Conservation (phyloP, 2,797 vertebrate species). For the Onychomys torridus region DNA sequence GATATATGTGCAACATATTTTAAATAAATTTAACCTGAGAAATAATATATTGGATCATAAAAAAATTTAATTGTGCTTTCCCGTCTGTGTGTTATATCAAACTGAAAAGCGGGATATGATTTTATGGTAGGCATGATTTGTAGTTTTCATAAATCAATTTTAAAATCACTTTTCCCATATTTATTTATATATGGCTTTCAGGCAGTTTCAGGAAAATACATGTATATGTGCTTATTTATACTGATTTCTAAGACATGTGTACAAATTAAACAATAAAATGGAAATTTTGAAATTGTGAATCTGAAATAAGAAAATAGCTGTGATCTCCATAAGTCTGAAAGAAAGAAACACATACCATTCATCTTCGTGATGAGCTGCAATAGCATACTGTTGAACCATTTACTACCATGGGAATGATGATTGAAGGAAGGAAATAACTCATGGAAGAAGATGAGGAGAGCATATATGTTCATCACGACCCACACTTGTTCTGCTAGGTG, state of each 20-base stretch:
- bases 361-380: background rate
- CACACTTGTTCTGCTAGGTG: background rate
- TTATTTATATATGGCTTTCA: background rate
- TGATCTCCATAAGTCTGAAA: background rate
- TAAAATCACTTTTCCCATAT: background rate
- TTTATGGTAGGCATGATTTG: background rate
- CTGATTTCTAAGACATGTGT: background rate
- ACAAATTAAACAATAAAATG: background rate
- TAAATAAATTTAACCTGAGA: slow-evolving; percentile 51
- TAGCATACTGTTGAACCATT: background rate
- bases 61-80: background rate
- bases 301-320: background rate
- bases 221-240: background rate
- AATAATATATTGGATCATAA: slow-evolving; percentile 24
- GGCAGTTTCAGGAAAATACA: background rate
- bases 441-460: background rate
- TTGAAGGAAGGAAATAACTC: background rate
- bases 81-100: background rate
- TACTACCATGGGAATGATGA: background rate
- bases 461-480: background rate
- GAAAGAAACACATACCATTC: background rate
- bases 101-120: background rate
- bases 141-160: background rate
- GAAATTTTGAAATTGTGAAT: background rate
- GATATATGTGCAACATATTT: background rate